Conservation (phyloP, 2,888 invertebrate genomes). For the Pseudanteris insignis region DNA sequence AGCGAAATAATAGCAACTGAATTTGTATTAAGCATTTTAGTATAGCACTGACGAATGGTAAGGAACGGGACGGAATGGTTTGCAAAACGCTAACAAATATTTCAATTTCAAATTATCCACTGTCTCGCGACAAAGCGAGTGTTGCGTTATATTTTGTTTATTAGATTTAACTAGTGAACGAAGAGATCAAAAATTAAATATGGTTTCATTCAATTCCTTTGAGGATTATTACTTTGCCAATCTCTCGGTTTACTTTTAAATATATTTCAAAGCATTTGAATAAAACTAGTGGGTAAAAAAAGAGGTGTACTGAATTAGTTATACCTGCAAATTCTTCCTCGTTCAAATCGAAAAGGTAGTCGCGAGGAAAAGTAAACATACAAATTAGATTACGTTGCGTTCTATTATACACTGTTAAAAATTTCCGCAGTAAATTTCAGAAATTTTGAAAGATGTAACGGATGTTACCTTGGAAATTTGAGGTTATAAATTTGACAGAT, state of each 20-base stretch:
- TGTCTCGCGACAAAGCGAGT: conserved; percentile 1
- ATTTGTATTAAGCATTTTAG: too few relatives aligned
- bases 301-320: conserved; percentile 8
- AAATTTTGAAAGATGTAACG: too few relatives aligned
- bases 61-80: too few relatives aligned
- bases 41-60: too few relatives aligned
- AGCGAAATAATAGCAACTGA: too few relatives aligned
- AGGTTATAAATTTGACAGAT: too few relatives aligned
- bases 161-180: conserved; percentile 3
- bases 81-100: too few relatives aligned
- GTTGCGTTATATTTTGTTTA: conserved; percentile 5
- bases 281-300: conserved; percentile 1
- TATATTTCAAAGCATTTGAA: background rate
- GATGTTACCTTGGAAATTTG: too few relatives aligned
- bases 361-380: background rate
- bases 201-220: conserved; percentile 6
- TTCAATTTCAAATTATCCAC: too few relatives aligned
- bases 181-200: conserved; percentile 4
- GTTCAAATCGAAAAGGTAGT: conserved; percentile 21
- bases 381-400: background rate
- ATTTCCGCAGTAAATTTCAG: too few relatives aligned
- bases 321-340: conserved; percentile 44
- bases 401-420: background rate
- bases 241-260: conserved; percentile 8
- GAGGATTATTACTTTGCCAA: conserved; percentile 11